Evolutionary conservation across 2,888 invertebrate species (phyloP).

Genomic region (Morinoia aosen): DNA sequence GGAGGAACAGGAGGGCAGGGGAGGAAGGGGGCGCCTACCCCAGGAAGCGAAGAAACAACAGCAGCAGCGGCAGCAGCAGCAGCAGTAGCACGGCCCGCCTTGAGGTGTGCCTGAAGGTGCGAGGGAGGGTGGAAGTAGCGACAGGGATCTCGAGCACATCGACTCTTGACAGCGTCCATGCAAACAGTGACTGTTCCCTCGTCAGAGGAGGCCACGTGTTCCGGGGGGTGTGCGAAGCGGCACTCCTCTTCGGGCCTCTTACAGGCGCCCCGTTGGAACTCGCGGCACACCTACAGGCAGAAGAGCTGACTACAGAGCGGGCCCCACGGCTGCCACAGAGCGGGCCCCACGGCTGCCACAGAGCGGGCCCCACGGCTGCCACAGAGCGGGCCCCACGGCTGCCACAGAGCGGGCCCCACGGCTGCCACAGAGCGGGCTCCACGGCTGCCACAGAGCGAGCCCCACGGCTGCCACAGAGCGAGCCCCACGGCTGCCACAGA

Average conservation of each 20-base stretch:
- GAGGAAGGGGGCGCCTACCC: constrained; percentile 70
- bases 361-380: constrained; percentile 50
- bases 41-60: constrained; percentile 71
- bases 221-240: constrained; percentile 98
- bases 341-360: constrained; percentile 39
- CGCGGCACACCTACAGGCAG: constrained; percentile 81
- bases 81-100: constrained; percentile 85
- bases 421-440: background rate
- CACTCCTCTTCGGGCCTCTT: constrained; percentile 97
- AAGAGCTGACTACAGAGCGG: constrained; percentile 7
- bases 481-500: background rate
- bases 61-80: constrained; percentile 82
- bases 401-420: constrained; percentile 6
- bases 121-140: constrained; percentile 99
- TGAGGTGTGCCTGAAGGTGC: constrained; percentile 99
- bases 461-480: constrained; percentile 18
- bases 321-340: background rate
- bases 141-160: constrained; percentile 99
- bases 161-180: constrained; percentile 99
- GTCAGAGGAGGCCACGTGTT: constrained; percentile 94
- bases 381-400: constrained; percentile 43
- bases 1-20: constrained; percentile 10
- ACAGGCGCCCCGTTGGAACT: constrained; percentile 98
- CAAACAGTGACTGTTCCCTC: constrained; percentile 99
- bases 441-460: background rate